A percentile compares a stretch with the other conserved stretches of the same genome.
phyloP scores from a whole-genome alignment of 64 coral and sea anemone genomes.

The Hydrozoanthus tunicans region DNA sequence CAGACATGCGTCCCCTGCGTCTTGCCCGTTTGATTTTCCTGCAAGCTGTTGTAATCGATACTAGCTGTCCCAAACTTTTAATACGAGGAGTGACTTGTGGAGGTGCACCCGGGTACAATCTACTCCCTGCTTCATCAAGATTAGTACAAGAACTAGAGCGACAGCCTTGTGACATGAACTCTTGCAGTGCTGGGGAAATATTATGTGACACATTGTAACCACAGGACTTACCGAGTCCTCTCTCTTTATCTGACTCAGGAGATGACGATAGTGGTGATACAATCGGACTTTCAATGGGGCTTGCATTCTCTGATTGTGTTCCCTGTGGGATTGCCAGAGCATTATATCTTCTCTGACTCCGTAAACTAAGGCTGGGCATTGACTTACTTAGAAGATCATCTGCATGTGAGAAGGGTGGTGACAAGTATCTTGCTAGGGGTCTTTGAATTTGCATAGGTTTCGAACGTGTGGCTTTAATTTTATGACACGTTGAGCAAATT shows the following conservation, averaged over 20 bases:
- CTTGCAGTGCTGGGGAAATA: neutral
- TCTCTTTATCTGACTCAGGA: conserved; percentile 28
- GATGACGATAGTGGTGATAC: conserved; percentile 18
- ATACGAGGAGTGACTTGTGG: conserved; percentile 31
- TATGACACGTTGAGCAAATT: neutral
- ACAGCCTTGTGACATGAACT: neutral
- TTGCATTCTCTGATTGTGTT: neutral
- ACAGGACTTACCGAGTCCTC: neutral
- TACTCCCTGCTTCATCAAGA: conserved; percentile 24
- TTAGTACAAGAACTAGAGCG: conserved; percentile 52
- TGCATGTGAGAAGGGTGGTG: neutral
- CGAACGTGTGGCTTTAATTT: neutral
- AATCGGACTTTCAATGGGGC: conserved; percentile 21
- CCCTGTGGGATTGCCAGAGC: neutral
- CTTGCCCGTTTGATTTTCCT: conserved; percentile 20
- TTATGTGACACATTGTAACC: neutral
- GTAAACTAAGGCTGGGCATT: neutral
- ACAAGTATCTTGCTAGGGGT: conserved; percentile 19
- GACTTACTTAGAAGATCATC: conserved; percentile 19
- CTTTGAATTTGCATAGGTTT: conserved; percentile 11
- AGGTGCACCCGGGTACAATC: neutral
- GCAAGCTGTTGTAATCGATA: neutral
- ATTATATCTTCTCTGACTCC: no score
- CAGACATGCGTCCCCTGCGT: conserved; percentile 4
- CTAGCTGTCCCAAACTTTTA: conserved; percentile 36